These are phyloP conservation scores for Tenthredo mesomela DNA, from an alignment of 2,888 invertebrate species.

Conservation along the genomic window DNA sequence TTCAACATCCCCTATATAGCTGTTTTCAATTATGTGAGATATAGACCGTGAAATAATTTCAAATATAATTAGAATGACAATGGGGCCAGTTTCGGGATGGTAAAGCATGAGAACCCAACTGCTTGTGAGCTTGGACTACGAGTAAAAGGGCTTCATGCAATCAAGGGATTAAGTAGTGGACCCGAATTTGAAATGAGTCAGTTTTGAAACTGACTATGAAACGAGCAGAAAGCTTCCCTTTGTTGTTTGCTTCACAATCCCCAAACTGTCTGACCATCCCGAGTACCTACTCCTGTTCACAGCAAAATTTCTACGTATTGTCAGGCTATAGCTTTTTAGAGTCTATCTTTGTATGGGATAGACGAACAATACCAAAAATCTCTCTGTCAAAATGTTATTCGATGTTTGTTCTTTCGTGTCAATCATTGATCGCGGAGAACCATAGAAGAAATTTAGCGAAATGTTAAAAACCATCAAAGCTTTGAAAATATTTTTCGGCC, in stretches of 20 bases:
- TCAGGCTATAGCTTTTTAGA: neutral
- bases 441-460: neutral
- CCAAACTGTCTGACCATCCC: neutral
- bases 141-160: neutral
- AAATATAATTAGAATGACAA: slow-evolving; percentile 47
- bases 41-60: neutral
- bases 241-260: neutral
- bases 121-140: neutral
- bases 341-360: neutral
- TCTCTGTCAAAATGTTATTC: neutral
- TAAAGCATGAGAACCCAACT: slow-evolving; percentile 24
- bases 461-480: neutral
- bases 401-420: neutral
- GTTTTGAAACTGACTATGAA: neutral
- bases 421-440: neutral
- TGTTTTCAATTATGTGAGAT: neutral
- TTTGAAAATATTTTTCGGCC: neutral
- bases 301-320: neutral
- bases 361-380: neutral
- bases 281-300: neutral
- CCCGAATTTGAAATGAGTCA: slow-evolving; percentile 2
- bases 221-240: neutral
- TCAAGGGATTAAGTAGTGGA: slow-evolving; percentile 1
- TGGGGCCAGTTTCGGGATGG: neutral
- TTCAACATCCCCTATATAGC: neutral